Conservation (phyloP, 2,113 vertebrate species). For the Plectropomus leopardus region DNA sequence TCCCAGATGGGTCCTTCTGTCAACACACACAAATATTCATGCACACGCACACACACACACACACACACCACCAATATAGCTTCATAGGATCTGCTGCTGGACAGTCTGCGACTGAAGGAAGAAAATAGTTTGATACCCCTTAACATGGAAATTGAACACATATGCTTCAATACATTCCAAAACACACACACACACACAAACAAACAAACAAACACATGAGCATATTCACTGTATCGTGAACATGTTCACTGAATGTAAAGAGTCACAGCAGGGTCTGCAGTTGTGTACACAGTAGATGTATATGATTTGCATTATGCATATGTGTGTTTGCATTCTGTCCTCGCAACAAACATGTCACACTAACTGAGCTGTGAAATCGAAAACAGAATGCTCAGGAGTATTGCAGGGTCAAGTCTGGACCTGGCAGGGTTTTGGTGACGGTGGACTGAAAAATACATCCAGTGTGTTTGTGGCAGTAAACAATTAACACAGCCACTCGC, state of each 20-base stretch:
- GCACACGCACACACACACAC: slow-evolving; percentile 30
- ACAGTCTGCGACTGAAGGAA: not conserved
- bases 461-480: slow-evolving; percentile 15
- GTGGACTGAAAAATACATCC: not conserved
- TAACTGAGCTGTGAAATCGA: slow-evolving; percentile 20
- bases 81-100: not conserved
- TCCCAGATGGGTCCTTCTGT: slow-evolving; percentile 73
- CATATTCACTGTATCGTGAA: not conserved
- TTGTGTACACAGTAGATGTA: not conserved
- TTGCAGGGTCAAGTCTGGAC: not conserved
- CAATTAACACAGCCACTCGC: slow-evolving; percentile 4
- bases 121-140: slow-evolving; percentile 28
- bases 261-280: slow-evolving; percentile 26
- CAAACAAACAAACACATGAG: slow-evolving; percentile 2
- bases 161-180: slow-evolving; percentile 20
- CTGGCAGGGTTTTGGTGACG: slow-evolving; percentile 1
- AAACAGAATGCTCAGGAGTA: not conserved
- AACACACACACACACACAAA: slow-evolving; percentile 5
- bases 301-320: not conserved
- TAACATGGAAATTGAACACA: slow-evolving; percentile 36
- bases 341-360: not conserved
- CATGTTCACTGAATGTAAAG: slow-evolving; percentile 4
- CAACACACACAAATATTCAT: slow-evolving; percentile 17
- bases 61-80: slow-evolving; percentile 31
- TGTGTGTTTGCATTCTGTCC: slow-evolving; percentile 8